These are phyloP conservation scores for Hydroisotoma schaefferi DNA, from an alignment of 2,888 invertebrate species.

Conservation along the genomic window DNA sequence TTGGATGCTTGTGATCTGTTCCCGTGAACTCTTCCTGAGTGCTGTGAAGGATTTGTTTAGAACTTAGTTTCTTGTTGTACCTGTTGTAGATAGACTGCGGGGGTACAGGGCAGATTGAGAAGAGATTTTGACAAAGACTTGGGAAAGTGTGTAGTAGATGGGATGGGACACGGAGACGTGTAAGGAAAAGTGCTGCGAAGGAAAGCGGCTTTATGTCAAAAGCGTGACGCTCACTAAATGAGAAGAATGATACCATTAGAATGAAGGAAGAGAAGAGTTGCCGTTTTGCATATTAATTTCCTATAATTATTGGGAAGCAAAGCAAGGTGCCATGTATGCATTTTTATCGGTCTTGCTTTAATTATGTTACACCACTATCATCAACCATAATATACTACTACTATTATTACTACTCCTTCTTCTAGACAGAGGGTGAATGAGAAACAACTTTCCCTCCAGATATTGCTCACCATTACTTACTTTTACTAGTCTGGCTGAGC, in stretches of 20 bases:
- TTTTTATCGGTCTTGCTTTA: slow-evolving; percentile 49
- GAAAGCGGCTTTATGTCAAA: slow-evolving; percentile 22
- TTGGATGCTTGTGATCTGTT: no score
- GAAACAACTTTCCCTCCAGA: neutral
- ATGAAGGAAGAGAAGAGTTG: slow-evolving; percentile 33
- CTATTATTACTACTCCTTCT: neutral
- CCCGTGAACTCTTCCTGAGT: no score
- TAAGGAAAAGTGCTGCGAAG: slow-evolving; percentile 3
- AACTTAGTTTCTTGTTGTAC: no score
- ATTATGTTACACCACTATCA: slow-evolving; percentile 45
- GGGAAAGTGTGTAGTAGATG: no score
- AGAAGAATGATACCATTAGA: slow-evolving; percentile 23
- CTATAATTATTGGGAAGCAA: slow-evolving; percentile 49
- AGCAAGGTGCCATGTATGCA: slow-evolving; percentile 50
- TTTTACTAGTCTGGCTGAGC: no score
- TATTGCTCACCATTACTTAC: no score
- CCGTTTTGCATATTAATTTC: slow-evolving; percentile 51
- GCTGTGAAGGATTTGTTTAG: no score
- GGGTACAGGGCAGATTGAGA: no score
- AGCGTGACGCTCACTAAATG: slow-evolving; percentile 36
- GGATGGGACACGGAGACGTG: neutral
- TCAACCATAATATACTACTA: no score
- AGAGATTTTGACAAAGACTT: no score
- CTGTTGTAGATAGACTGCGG: no score
- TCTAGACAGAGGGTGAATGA: neutral